A percentile compares a stretch with the other conserved stretches of the same genome.
Evolutionary conservation across 1,140 invertebrate species (phyloP).

Genomic region (Pinna nobilis): DNA sequence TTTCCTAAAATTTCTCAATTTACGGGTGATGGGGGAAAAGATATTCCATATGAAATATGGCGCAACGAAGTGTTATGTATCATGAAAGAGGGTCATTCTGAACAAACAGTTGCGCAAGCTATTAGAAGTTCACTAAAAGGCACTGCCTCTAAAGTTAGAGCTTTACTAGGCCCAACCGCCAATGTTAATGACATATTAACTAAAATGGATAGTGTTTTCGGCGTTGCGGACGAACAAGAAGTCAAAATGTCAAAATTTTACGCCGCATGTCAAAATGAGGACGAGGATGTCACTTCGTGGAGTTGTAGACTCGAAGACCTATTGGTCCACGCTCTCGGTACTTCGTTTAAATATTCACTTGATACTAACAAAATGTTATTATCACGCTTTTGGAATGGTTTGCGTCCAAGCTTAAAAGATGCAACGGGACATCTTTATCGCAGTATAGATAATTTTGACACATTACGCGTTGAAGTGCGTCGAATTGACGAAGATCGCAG

Average conservation of each 20-base stretch:
- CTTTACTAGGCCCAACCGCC: neutral
- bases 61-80: too few relatives aligned
- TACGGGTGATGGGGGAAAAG: too few relatives aligned
- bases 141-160: neutral
- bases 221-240: slow-evolving; percentile 19
- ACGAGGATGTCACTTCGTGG: slow-evolving; percentile 16
- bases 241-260: slow-evolving; percentile 11
- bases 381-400: slow-evolving; percentile 18
- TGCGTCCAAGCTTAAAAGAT: slow-evolving; percentile 6
- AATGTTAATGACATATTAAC: neutral
- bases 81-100: too few relatives aligned
- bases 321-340: neutral
- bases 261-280: slow-evolving; percentile 5
- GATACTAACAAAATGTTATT: slow-evolving; percentile 10
- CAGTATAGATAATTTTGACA: slow-evolving; percentile 4
- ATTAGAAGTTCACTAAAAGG: slow-evolving; percentile 6
- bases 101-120: slow-evolving; percentile 3
- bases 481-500: slow-evolving; percentile 9
- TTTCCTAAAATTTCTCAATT: too few relatives aligned
- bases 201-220: slow-evolving; percentile 19
- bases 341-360: neutral
- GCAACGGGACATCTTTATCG: slow-evolving; percentile 7
- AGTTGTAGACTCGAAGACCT: slow-evolving; percentile 22
- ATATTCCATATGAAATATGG: too few relatives aligned
- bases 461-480: neutral